These are phyloP conservation scores for Chionomys nivalis DNA, from an alignment of 2,113 vertebrate species.

Conservation along the genomic window DNA sequence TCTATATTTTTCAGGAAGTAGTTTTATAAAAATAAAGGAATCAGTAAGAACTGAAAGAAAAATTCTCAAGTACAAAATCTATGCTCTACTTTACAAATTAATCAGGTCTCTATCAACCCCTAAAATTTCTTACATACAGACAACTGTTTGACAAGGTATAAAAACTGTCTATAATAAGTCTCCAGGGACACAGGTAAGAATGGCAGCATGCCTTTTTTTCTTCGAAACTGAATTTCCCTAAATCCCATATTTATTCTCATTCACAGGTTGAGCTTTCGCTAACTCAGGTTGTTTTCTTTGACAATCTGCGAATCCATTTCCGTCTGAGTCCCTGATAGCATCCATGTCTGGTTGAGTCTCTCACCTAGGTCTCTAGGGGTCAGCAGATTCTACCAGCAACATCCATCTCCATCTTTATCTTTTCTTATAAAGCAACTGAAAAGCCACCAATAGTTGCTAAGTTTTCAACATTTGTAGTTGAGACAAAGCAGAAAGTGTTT, in stretches of 20 bases:
- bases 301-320: slow-evolving; percentile 22
- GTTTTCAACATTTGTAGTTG: neutral
- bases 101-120: neutral
- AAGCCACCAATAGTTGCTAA: neutral
- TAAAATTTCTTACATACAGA: neutral
- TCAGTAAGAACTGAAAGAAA: neutral
- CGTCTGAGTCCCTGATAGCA: neutral
- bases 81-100: neutral
- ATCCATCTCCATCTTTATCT: neutral
- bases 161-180: neutral
- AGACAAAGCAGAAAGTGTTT: neutral
- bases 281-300: slow-evolving; percentile 31
- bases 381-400: neutral
- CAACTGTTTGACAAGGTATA: neutral
- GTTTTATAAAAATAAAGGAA: neutral
- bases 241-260: slow-evolving; percentile 17
- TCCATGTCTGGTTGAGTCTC: neutral
- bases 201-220: neutral
- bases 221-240: slow-evolving; percentile 32
- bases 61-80: neutral
- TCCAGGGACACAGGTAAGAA: slow-evolving; percentile 1
- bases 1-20: neutral
- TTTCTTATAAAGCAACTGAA: slow-evolving; percentile 44
- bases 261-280: neutral
- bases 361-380: neutral